A percentile compares a stretch with the other conserved stretches of the same genome.
These are phyloP conservation scores for Sebastes itinus DNA, from an alignment of 2,797 vertebrate genomes.

Conservation along the genomic window DNA sequence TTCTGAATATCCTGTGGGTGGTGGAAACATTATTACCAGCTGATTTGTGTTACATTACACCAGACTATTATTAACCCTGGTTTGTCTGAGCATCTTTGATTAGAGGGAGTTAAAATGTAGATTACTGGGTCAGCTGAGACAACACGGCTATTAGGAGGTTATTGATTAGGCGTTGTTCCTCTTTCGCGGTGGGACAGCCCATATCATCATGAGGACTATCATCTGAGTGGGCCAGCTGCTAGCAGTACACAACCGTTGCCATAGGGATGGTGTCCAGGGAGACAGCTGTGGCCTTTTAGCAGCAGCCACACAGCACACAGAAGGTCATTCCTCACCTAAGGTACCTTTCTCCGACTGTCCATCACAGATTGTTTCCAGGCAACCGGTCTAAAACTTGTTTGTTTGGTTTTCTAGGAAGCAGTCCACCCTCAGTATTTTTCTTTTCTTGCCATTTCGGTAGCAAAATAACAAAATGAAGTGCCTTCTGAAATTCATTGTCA, in stretches of 20 bases:
- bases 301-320: slow-evolving; percentile 68
- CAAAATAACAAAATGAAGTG: neutral
- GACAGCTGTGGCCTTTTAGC: slow-evolving; percentile 78
- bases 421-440: neutral
- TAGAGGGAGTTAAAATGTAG: slow-evolving; percentile 48
- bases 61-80: slow-evolving; percentile 44
- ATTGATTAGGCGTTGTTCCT: slow-evolving; percentile 73
- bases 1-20: slow-evolving; percentile 23
- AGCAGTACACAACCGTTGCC: slow-evolving; percentile 69
- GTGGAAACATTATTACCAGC: slow-evolving; percentile 18
- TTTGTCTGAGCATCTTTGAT: slow-evolving; percentile 51
- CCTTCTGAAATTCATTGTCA: neutral
- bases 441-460: slow-evolving; percentile 8
- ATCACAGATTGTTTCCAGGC: slow-evolving; percentile 77
- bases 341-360: slow-evolving; percentile 69
- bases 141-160: slow-evolving; percentile 61
- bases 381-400: slow-evolving; percentile 52
- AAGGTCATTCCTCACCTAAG: slow-evolving; percentile 81
- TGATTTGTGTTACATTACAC: slow-evolving; percentile 32
- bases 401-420: slow-evolving; percentile 6
- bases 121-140: slow-evolving; percentile 59
- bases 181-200: slow-evolving; percentile 58
- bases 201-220: slow-evolving; percentile 62
- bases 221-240: slow-evolving; percentile 52
- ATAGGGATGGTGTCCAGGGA: slow-evolving; percentile 74